Conservation (phyloP, 2,888 invertebrate genomes). For the Odontothrips loti region DNA sequence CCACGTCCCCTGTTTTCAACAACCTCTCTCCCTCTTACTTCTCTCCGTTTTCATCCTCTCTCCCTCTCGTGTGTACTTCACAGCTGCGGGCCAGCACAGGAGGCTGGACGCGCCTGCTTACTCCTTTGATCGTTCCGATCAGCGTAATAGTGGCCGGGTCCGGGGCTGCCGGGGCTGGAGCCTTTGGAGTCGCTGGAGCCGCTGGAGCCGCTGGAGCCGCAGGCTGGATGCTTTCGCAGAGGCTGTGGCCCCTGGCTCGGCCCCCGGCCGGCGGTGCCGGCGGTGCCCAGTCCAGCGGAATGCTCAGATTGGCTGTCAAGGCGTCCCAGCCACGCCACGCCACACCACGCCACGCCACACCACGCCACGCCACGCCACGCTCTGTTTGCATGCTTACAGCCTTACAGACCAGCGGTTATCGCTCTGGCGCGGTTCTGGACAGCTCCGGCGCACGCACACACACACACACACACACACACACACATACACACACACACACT, state of each 20-base stretch:
- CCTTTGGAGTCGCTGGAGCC: no score
- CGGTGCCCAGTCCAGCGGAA: background rate
- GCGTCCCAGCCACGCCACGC: background rate
- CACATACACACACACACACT: no score
- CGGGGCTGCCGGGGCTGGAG: background rate
- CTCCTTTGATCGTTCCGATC: conserved; percentile 21
- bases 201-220: no score
- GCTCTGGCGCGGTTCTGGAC: background rate
- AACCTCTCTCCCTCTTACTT: no score
- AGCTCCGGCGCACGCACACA: no score
- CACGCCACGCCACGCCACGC: background rate
- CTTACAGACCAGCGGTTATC: background rate
- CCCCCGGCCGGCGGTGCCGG: background rate
- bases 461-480: no score
- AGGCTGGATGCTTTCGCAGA: no score
- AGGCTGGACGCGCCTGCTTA: background rate
- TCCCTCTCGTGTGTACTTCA: no score
- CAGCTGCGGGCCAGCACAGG: background rate
- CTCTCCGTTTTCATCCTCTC: no score
- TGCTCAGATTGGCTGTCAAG: conserved; percentile 11
- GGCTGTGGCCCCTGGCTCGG: no score
- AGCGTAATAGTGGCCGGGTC: conserved; percentile 9
- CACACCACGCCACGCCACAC: background rate
- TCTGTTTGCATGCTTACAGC: conserved; percentile 16
- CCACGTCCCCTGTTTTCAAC: no score